A percentile compares a stretch with the other conserved stretches of the same genome.
Conservation (phyloP, 2,797 vertebrate genomes). For the Hipposideros larvatus region DNA sequence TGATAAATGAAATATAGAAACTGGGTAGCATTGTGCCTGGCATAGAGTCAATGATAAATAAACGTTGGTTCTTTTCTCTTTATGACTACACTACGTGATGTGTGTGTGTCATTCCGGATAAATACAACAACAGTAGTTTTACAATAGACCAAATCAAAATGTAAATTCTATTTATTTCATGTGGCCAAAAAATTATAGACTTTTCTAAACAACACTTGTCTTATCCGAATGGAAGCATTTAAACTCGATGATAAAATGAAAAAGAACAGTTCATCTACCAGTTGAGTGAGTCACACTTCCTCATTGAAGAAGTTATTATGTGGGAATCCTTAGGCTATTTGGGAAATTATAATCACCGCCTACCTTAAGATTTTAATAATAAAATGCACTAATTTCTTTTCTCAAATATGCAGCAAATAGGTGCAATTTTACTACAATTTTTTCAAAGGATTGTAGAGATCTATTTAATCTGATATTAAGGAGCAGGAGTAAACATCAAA, state of each 20-base stretch:
- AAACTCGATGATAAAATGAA: neutral
- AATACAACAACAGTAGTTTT: neutral
- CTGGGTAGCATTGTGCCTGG: accelerated
- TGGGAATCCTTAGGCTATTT: constrained; percentile 66
- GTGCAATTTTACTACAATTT: constrained; percentile 58
- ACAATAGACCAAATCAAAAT: neutral
- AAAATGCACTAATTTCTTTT: constrained; percentile 69
- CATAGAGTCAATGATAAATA: neutral
- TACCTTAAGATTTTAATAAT: constrained; percentile 74
- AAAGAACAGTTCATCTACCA: constrained; percentile 48
- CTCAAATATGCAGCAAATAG: constrained; percentile 63
- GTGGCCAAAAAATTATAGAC: neutral
- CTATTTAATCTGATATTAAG: constrained; percentile 17
- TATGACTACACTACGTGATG: too few species aligned
- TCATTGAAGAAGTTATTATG: neutral
- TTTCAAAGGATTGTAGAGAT: neutral
- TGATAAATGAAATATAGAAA: neutral
- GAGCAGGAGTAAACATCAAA: neutral
- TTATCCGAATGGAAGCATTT: neutral
- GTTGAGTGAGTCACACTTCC: constrained; percentile 66
- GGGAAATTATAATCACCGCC: constrained; percentile 69
- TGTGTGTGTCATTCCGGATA: neutral
- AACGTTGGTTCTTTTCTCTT: accelerated
- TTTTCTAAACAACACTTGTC: too few species aligned
- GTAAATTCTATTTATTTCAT: neutral